phyloP scores from a whole-genome alignment of 2,113 vertebrate species.

The Alexandromys fortis region DNA sequence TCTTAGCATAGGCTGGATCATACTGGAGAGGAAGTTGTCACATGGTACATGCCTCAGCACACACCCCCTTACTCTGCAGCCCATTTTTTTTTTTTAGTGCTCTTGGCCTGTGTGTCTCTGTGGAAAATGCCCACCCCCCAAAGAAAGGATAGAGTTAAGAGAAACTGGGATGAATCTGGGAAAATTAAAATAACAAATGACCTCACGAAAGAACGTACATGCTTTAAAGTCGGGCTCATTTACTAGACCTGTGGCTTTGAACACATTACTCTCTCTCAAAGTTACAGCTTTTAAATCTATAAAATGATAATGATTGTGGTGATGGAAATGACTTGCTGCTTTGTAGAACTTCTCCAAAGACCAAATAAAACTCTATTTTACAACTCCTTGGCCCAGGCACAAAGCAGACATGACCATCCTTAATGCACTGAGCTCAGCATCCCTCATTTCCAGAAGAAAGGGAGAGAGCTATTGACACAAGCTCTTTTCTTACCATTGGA shows the following conservation, averaged over 20 bases:
- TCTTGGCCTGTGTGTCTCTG: neutral
- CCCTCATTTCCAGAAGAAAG: neutral
- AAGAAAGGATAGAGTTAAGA: neutral
- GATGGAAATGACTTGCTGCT: conserved; percentile 10
- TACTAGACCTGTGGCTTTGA: neutral
- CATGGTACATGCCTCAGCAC: fast-evolving
- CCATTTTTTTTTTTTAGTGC: neutral
- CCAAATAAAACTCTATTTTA: neutral
- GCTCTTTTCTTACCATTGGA: neutral
- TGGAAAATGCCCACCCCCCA: neutral
- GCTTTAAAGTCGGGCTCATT: conserved; percentile 5
- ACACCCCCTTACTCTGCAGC: neutral
- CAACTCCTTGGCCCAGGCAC: neutral
- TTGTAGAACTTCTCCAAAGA: conserved; percentile 27
- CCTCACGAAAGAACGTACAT: neutral
- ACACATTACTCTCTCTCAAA: neutral
- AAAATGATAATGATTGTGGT: neutral
- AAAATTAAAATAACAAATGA: conserved; percentile 1
- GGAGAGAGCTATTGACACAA: neutral
- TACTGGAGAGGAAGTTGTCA: neutral
- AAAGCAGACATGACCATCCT: neutral
- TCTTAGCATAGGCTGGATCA: neutral
- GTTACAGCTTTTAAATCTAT: conserved; percentile 9
- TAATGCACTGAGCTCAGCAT: neutral
- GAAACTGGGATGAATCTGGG: neutral